Base-by-base conservation (phyloP, 2,113 vertebrate species). In the Alligator mississippiensis region DNA sequence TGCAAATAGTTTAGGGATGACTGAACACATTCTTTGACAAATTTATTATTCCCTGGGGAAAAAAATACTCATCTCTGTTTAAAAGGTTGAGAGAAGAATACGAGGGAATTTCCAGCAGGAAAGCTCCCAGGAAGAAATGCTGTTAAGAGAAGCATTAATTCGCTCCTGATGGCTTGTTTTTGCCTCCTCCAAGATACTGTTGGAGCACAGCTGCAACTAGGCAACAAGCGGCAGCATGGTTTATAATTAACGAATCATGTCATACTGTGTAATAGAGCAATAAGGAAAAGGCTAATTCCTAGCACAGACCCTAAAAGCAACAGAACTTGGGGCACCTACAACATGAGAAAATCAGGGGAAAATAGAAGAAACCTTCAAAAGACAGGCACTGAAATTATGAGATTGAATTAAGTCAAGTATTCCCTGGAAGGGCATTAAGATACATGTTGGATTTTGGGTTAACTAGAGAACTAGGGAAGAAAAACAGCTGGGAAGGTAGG, bases 401-500 rank as follows among this genome's bases (percentile, higher is more conserved):
- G 75, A 82, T 66, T 63, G 72, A 92, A 18, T 59, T 84, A 70
- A 84, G 64, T 22, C 82, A 60, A 85, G 18, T 19, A 75, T 92
- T 58, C 7, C 91, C 89, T 77, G 84, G 84, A 94, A 90, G 30
- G 27, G 58, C 6, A 85, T 19, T 28, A 63, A 78, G 84, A 80
- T 86, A 94, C 94, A 93, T 92, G 77, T 77, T 91, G 66, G 92
- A 58, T 22, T 79, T 90, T 84, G 54, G 88, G 90, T 27, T 79
- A 89, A 59, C 80, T 80, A 72, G 79, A 94, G 86, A 92, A 82
- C 78, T 91, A 57, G 30, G 63, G 30, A 94, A 63, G 85, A 54
- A 93, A 93, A 95, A 89, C 75, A 93, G 3, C 66, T 86, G 92
- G 90, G 88, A 95, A 93, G 55, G 25, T 88, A 88, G 47, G 4